Base-by-base conservation (phyloP, 2,797 vertebrate genomes). In the Bucorvus abyssinicus region DNA sequence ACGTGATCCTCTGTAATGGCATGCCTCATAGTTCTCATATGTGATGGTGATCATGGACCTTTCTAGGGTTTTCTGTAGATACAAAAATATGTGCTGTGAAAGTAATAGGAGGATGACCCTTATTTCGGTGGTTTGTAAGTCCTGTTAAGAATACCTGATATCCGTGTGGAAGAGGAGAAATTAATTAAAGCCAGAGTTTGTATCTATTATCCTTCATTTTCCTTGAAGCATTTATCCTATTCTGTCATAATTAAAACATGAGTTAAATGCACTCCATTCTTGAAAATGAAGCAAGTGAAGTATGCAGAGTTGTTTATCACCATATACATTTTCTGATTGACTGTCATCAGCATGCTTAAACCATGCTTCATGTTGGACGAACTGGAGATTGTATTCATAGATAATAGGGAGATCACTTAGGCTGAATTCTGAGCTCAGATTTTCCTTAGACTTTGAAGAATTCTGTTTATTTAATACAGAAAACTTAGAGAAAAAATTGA, bases 221-320 rank as follows among this genome's bases (percentile, higher is more conserved):
- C 50, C 53, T 65, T 82, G 67, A 69, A 94, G 68, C 13, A 6
- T 92, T 84, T 93, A 42, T 84, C n/a, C 34, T 81, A 27, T 88
- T 90, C 84, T 84, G 57, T 81, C 76, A 34, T 90, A 75, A 94
- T 79, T 74, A 90, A 86, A 83, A 78, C 53, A 64, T 24, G 65
- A 71, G 67, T 84, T 73, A 89, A 89, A 61, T 57, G 67, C 63
- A 89, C 50, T 79, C 57, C 44, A 23, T 87, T 89, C 38, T 36
- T 76, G 67, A 89, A 92, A 87, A 69, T 47, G 47, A 64, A 70
- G n/a, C 56, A 84, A 68, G 75, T 0, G 1, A 74, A 55, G 26
- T 52, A 42, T 36, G 40, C 42, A 55, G 38, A 29, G 81, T 73
- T 83, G 50, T 38, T 83, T 89, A 64, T 84, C 50, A 23, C 50